Conservation (phyloP, 2,797 vertebrate genomes). For the Etheostoma perlongum region DNA sequence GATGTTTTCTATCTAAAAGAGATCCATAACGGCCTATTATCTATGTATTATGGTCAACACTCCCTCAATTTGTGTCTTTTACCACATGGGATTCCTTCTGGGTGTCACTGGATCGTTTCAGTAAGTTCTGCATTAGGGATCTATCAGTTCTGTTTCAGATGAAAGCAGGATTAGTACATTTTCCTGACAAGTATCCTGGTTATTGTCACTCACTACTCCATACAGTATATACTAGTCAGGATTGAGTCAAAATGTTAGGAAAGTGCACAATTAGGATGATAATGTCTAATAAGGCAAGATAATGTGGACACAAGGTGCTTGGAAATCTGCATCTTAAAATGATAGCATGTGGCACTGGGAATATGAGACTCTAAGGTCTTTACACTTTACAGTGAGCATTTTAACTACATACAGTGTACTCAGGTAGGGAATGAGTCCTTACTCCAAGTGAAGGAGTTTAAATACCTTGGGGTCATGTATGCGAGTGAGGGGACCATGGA, state of each 20-base stretch:
- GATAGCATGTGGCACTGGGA: slow-evolving; percentile 2
- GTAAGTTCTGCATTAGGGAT: slow-evolving; percentile 9
- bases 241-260: not conserved
- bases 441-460: too few relatives aligned
- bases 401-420: slow-evolving; percentile 5
- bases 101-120: slow-evolving; percentile 10
- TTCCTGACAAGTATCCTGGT: slow-evolving; percentile 14
- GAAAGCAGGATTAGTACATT: slow-evolving; percentile 4
- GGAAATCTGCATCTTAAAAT: slow-evolving; percentile 33
- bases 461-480: too few relatives aligned
- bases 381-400: not conserved
- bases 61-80: slow-evolving; percentile 17
- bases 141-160: not conserved
- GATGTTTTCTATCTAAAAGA: not conserved
- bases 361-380: not conserved
- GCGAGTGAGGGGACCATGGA: too few relatives aligned
- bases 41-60: not conserved
- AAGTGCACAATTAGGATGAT: not conserved
- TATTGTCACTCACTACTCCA: not conserved
- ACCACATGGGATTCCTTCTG: not conserved
- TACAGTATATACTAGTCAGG: not conserved
- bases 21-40: not conserved
- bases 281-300: slow-evolving; percentile 12
- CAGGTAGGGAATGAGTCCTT: too few relatives aligned
- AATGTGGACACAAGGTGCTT: slow-evolving; percentile 8